Conservation (phyloP, 2,888 invertebrate species). For the Pollenia amentaria region DNA sequence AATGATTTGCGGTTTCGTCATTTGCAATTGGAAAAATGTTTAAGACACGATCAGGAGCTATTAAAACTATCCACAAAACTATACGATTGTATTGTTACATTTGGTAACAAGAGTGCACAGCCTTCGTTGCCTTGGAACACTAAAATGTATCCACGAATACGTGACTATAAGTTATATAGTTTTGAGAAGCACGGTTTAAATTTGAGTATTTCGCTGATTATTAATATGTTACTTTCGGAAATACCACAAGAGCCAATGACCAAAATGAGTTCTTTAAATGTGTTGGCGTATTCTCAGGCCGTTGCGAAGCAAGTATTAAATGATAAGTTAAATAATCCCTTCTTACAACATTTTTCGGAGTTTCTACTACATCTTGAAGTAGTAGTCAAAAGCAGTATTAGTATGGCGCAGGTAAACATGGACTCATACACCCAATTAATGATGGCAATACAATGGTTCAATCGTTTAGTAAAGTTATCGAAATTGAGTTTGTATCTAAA, state of each 20-base stretch:
- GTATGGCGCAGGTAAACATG: constrained; percentile 76
- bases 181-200: constrained; percentile 68
- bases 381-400: constrained; percentile 75
- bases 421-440: constrained; percentile 77
- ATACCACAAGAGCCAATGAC: constrained; percentile 74
- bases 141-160: constrained; percentile 81
- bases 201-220: constrained; percentile 79
- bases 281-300: constrained; percentile 82
- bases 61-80: constrained; percentile 74
- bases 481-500: constrained; percentile 79
- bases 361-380: constrained; percentile 77
- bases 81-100: constrained; percentile 68
- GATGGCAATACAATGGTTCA: constrained; percentile 81
- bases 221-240: constrained; percentile 76
- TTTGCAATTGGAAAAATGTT: constrained; percentile 77
- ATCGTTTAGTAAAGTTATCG: constrained; percentile 79
- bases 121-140: constrained; percentile 82
- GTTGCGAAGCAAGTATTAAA: constrained; percentile 77
- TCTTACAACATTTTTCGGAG: constrained; percentile 78
- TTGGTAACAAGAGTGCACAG: constrained; percentile 41
- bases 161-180: constrained; percentile 78
- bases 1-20: constrained; percentile 82
- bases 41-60: constrained; percentile 69
- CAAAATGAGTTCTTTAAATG: constrained; percentile 77
- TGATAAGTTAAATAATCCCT: constrained; percentile 81